Evolutionary conservation across 2,797 vertebrate genomes (phyloP).

Genomic region (Lycodopsis pacificus): DNA sequence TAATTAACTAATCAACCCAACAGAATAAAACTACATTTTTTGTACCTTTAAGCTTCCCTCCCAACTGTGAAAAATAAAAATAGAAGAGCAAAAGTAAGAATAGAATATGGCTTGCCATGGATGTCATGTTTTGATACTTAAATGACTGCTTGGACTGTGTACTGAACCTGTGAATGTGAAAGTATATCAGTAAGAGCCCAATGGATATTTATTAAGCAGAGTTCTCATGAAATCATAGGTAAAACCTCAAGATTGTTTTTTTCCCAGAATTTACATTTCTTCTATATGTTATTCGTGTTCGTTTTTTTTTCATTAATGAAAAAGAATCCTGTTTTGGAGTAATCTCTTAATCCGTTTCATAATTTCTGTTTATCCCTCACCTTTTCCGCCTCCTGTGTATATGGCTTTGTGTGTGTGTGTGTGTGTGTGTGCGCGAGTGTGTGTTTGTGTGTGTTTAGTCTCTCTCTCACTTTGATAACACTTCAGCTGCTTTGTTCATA

Average conservation of each 20-base stretch:
- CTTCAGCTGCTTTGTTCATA: constrained; percentile 62
- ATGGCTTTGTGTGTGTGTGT: neutral
- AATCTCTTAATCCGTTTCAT: constrained; percentile 62
- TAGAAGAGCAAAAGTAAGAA: neutral
- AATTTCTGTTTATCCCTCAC: constrained; percentile 62
- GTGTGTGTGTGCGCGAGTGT: neutral
- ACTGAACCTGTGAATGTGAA: constrained; percentile 21
- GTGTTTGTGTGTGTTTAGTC: constrained; percentile 23
- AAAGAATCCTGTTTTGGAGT: constrained; percentile 35
- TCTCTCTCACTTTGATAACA: constrained; percentile 53
- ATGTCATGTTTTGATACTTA: constrained; percentile 38
- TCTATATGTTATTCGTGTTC: constrained; percentile 30
- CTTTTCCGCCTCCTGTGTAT: constrained; percentile 41
- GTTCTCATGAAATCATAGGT: constrained; percentile 14
- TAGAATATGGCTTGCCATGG: constrained; percentile 11
- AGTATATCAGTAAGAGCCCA: constrained; percentile 6
- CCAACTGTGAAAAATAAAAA: neutral
- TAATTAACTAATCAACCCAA: neutral
- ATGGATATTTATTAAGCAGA: constrained; percentile 18
- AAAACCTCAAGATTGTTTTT: constrained; percentile 21
- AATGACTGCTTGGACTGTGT: constrained; percentile 25
- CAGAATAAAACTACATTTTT: neutral
- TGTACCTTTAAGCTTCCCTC: neutral
- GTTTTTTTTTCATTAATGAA: constrained; percentile 46
- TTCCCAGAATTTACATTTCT: neutral